Evolutionary conservation across 2,797 vertebrate genomes (phyloP).

Genomic region (Chloroceryle inda): DNA sequence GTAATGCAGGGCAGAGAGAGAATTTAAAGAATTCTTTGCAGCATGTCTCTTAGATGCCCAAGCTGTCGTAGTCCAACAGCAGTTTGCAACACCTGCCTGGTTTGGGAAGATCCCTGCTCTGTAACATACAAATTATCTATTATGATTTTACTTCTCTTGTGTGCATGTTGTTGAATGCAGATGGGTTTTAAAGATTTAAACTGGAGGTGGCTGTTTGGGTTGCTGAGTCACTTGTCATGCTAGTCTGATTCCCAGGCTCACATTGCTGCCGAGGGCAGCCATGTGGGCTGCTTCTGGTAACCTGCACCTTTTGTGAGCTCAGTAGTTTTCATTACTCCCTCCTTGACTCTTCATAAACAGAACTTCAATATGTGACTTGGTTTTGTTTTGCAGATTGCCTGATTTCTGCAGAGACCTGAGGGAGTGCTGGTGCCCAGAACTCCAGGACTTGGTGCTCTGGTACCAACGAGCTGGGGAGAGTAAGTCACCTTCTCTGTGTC

Average conservation of each 20-base stretch:
- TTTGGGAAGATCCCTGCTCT: not conserved
- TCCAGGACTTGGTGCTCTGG: not conserved
- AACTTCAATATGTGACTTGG: not conserved
- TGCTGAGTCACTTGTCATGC: not conserved
- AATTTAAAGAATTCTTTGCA: not conserved
- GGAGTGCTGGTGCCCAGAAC: not conserved
- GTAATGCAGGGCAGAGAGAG: not conserved
- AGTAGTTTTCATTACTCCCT: not conserved
- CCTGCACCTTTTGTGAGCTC: not conserved
- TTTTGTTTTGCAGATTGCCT: slow-evolving; percentile 48
- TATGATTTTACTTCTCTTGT: not conserved
- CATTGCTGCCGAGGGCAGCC: fast-evolving
- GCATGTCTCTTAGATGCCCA: fast-evolving
- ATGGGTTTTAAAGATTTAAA: slow-evolving; percentile 9
- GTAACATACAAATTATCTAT: not conserved
- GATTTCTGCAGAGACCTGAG: not conserved
- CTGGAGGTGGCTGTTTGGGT: not conserved
- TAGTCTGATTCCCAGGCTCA: not conserved
- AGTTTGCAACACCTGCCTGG: not conserved
- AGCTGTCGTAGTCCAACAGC: not conserved
- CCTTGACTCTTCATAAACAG: not conserved
- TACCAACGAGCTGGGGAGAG: slow-evolving; percentile 35
- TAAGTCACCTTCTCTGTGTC: slow-evolving; percentile 34
- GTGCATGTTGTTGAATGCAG: not conserved
- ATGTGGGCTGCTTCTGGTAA: not conserved